Conservation (phyloP, 2,888 invertebrate genomes). For the Escarpia spicata region DNA sequence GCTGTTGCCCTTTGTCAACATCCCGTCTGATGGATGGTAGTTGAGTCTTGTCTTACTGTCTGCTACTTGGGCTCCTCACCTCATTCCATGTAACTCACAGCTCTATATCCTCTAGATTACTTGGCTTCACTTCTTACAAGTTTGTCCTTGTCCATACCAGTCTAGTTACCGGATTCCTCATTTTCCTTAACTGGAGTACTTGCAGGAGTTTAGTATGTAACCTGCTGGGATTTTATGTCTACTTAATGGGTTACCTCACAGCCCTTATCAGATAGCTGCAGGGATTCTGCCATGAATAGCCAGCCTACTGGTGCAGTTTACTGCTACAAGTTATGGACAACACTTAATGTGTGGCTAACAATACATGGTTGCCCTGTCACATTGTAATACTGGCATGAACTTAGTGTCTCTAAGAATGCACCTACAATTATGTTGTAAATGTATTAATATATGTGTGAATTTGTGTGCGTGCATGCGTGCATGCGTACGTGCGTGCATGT, state of each 20-base stretch:
- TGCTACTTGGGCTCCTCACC: no score
- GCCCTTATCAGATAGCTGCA: neutral
- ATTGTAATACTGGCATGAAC: neutral
- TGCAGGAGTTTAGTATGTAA: neutral
- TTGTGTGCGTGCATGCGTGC: no score
- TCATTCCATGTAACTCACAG: no score
- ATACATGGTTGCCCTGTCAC: neutral
- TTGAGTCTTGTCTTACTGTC: neutral
- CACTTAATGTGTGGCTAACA: neutral
- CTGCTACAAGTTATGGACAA: neutral
- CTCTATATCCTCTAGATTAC: no score
- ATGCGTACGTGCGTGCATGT: no score
- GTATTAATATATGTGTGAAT: no score
- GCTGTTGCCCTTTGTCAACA: neutral
- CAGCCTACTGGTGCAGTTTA: neutral
- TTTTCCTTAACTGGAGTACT: neutral
- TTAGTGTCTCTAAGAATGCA: neutral
- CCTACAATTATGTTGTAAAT: neutral
- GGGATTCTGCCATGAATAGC: neutral
- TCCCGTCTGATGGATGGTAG: neutral
- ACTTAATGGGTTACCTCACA: neutral
- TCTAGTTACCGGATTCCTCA: neutral
- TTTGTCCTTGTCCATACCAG: neutral
- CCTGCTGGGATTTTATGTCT: neutral
- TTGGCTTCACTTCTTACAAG: no score